Evolutionary conservation across 2,888 invertebrate species (phyloP).

Genomic region (Platypus cylindrus): DNA sequence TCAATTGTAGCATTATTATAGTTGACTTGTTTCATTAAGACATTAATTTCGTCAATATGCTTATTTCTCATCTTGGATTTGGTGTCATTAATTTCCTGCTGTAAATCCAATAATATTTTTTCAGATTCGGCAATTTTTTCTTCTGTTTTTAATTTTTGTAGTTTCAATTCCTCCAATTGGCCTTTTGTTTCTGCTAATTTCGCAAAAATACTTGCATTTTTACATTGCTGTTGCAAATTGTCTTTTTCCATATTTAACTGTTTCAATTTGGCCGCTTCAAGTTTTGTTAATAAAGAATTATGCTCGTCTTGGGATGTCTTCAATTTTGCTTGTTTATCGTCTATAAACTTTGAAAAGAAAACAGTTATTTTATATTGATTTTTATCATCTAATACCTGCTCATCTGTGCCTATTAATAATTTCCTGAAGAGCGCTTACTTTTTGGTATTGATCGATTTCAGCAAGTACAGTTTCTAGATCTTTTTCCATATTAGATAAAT

Average conservation of each 20-base stretch:
- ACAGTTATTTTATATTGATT: no score
- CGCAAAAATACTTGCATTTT: not conserved
- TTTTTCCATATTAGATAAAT: not conserved
- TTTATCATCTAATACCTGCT: no score
- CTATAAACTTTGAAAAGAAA: no score
- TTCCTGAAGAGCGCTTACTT: no score
- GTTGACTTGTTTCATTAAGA: conserved; percentile 1
- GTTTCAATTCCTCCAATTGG: not conserved
- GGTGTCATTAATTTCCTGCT: not conserved
- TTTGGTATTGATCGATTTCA: not conserved
- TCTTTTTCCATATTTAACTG: no score
- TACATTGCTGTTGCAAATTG: conserved; percentile 2
- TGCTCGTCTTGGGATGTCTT: no score
- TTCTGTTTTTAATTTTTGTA: conserved; percentile 1
- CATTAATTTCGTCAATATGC: conserved; percentile 1
- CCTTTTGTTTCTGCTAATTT: not conserved
- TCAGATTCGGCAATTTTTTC: not conserved
- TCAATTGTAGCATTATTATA: conserved; percentile 4
- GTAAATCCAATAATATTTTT: not conserved
- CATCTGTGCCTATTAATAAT: no score
- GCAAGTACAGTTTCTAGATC: not conserved
- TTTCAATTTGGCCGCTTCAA: no score
- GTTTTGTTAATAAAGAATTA: no score
- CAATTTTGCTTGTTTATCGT: no score
- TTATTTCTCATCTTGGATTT: not conserved